Evolutionary conservation across 2,888 invertebrate species (phyloP).

Genomic region (Oasisia sp.): DNA sequence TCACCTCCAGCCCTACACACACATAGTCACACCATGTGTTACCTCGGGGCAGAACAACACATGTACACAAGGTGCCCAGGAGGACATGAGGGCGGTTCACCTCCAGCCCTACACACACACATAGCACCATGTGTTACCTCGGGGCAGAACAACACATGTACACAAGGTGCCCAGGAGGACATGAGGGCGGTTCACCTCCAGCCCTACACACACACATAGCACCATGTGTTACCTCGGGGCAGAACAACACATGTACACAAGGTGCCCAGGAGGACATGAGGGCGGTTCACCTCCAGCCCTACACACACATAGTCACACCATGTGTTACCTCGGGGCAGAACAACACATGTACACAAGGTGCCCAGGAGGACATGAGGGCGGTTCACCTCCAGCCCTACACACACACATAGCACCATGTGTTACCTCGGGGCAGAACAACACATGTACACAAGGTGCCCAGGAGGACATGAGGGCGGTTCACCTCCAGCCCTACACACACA

Average conservation of each 20-base stretch:
- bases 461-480: constrained; percentile 81
- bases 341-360: constrained; percentile 66
- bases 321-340: neutral
- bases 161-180: constrained; percentile 79
- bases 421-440: neutral
- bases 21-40: neutral
- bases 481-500: constrained; percentile 72
- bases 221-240: neutral
- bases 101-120: constrained; percentile 70
- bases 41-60: neutral
- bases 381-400: constrained; percentile 74
- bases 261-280: constrained; percentile 85
- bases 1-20: constrained; percentile 73
- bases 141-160: neutral
- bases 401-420: neutral
- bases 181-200: constrained; percentile 81
- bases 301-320: constrained; percentile 23
- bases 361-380: constrained; percentile 85
- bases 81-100: constrained; percentile 82
- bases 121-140: neutral
- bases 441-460: constrained; percentile 73
- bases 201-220: constrained; percentile 60
- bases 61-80: constrained; percentile 73
- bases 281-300: constrained; percentile 78
- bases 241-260: neutral